Percentiles rank a stretch among this genome's conserved stretches.
These are phyloP conservation scores for Paracyclopina nana DNA, from an alignment of 1,140 invertebrate species.

Conservation along the genomic window DNA sequence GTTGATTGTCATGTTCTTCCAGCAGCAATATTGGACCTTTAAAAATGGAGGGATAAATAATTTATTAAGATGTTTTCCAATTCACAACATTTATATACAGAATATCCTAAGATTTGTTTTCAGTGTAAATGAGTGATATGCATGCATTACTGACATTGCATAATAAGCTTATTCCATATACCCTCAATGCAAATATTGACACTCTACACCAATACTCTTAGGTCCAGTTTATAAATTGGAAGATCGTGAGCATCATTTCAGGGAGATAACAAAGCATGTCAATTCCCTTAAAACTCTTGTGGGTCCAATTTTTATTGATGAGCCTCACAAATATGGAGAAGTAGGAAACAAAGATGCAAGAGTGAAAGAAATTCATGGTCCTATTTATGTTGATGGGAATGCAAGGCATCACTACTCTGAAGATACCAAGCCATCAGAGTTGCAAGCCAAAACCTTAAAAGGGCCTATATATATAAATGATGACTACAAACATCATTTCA, in stretches of 20 bases:
- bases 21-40: too few relatives aligned
- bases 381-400: slow-evolving; percentile 6
- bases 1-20: too few relatives aligned
- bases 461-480: slow-evolving; percentile 15
- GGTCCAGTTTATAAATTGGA: slow-evolving; percentile 12
- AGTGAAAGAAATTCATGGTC: background rate
- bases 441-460: background rate
- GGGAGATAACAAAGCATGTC: slow-evolving; percentile 5
- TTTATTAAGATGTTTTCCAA: too few relatives aligned
- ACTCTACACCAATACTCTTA: too few relatives aligned
- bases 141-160: too few relatives aligned
- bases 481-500: slow-evolving; percentile 10
- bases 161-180: too few relatives aligned
- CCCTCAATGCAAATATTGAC: too few relatives aligned
- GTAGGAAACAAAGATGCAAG: background rate
- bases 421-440: slow-evolving; percentile 6
- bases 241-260: background rate
- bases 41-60: too few relatives aligned
- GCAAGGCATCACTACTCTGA: slow-evolving; percentile 3
- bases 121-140: too few relatives aligned
- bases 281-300: slow-evolving; percentile 9
- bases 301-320: slow-evolving; percentile 12
- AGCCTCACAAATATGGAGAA: slow-evolving; percentile 13
- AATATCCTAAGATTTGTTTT: too few relatives aligned
- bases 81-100: too few relatives aligned